Percentiles rank a stretch among this genome's conserved stretches.
Conservation (phyloP, 2,797 vertebrate genomes). For the Sylvia borin region DNA sequence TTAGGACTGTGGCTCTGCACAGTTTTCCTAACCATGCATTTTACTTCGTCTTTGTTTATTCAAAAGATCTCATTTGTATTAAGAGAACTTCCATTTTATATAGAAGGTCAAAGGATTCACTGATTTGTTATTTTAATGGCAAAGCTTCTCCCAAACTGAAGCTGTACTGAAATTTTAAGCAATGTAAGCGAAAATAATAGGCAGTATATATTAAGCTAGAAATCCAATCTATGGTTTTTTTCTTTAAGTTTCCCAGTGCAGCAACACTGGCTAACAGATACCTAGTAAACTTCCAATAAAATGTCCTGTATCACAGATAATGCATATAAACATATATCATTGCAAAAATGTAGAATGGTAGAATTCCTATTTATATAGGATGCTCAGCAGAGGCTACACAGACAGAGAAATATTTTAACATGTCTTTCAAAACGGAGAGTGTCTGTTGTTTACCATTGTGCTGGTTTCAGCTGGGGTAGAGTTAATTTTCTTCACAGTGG, state of each 20-base stretch:
- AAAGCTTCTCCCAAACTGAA: not conserved
- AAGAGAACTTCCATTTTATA: not conserved
- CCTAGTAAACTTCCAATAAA: not conserved
- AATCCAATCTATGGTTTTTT: not conserved
- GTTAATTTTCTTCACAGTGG: not conserved
- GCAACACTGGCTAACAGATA: not conserved
- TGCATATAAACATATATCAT: not conserved
- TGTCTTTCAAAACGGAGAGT: not conserved
- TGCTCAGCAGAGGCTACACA: not conserved
- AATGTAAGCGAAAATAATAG: not conserved
- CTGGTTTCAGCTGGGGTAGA: not conserved
- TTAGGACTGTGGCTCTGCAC: not conserved
- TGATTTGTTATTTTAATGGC: not conserved
- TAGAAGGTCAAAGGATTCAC: not conserved
- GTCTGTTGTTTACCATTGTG: not conserved
- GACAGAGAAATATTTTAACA: not conserved
- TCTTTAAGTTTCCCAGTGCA: not conserved
- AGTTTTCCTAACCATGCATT: not conserved
- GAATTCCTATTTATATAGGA: not conserved
- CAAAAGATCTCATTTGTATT: not conserved
- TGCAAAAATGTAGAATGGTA: not conserved
- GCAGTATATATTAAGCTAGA: not conserved
- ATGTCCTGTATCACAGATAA: not conserved
- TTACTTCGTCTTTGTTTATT: constrained; percentile 9
- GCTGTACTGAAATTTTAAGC: not conserved